Conservation (phyloP, 1,140 invertebrate genomes). For the Aphelenchoides besseyi region DNA sequence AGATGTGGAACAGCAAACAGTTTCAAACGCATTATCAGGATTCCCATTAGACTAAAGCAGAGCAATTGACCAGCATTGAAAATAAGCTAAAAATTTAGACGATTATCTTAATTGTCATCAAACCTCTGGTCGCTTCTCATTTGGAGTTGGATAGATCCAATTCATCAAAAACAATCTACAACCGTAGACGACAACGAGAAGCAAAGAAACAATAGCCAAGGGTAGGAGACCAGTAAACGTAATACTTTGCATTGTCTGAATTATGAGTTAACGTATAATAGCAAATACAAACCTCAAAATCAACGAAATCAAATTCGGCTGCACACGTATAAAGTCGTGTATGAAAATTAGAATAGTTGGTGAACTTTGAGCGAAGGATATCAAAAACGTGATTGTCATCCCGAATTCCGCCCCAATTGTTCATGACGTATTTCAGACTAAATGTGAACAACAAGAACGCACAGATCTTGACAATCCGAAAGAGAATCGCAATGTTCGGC, state of each 20-base stretch:
- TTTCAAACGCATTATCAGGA: constrained; percentile 78
- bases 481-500: neutral
- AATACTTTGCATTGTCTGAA: constrained; percentile 64
- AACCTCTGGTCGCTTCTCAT: neutral
- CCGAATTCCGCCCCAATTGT: constrained; percentile 65
- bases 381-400: constrained; percentile 75
- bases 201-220: constrained; percentile 64
- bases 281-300: constrained; percentile 60
- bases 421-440: constrained; percentile 65
- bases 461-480: neutral
- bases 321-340: constrained; percentile 80
- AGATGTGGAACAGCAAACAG: constrained; percentile 78
- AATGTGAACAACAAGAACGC: constrained; percentile 22
- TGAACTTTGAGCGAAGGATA: constrained; percentile 75
- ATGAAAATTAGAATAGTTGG: constrained; percentile 74
- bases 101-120: constrained; percentile 15
- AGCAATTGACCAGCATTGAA: constrained; percentile 72
- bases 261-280: constrained; percentile 15
- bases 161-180: constrained; percentile 4
- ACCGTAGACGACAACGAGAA: constrained; percentile 52
- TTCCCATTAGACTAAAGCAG: constrained; percentile 73
- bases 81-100: constrained; percentile 67
- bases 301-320: constrained; percentile 78
- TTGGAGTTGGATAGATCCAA: neutral
- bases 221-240: constrained; percentile 69